Evolutionary conservation across 2,888 invertebrate species (phyloP), one percentile per base, ranked within the genome.

Genomic region (Ashinkailepas kermadecensis): DNA sequence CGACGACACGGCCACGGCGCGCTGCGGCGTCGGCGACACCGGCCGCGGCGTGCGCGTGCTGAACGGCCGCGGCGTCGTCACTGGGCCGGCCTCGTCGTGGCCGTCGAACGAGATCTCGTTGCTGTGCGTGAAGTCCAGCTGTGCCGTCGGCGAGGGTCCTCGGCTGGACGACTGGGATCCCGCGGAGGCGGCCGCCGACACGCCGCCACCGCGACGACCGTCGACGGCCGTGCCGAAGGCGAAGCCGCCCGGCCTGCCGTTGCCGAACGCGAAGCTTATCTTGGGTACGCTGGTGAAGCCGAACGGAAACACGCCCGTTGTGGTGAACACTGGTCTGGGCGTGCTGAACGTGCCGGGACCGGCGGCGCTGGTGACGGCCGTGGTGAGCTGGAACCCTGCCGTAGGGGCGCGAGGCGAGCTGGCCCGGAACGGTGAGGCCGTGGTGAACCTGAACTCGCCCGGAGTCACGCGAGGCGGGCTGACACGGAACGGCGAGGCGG

Each of bases 281-380:
- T 56, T 54, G 4, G 74, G 74, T 11, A 74, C 74, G 74, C 74
- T 74, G 74, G 74, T 74, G 74, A 74, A 74, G 54, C 74, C 74
- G 74, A 74, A 74, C 54, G 74, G 74, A 54, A 74, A 74, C 54
- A 7, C 3, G 56, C 74, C 74, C 10, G 54, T 74, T 54, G 74
- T 74, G 21, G 74, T 74, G 74, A 74, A 56, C 56, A 74, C 74
- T 0, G 74, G 74, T 0, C 18, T 54, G 4, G 74, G 74, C 21
- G 74, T 74, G 74, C 56, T 74, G 74, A 74, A 74, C 10, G 59
- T 59, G 59, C 59, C 15, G 59, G 59, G 15, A 15, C 12, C 11
- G 11, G 59, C 59, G 12, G 59, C 7, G 59, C 59, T 59, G 2
- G 74, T 56, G 74, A 39, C 70, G 9, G 12, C 7, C 62, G 62